Base-by-base conservation (phyloP, 2,888 invertebrate genomes). In the Amphipyra berbera region DNA sequence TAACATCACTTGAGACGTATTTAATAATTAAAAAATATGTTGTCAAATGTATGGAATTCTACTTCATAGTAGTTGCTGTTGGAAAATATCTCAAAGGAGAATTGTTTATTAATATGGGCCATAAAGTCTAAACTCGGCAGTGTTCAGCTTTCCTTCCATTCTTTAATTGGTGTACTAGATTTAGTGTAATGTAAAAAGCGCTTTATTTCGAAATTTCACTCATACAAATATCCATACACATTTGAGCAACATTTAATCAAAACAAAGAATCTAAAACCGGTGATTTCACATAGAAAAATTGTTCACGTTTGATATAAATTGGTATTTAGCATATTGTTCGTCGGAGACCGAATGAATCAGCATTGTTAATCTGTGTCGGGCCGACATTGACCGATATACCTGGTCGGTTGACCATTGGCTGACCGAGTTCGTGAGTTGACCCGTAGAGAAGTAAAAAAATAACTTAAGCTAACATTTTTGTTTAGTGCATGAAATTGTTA, bases 371-470 rank as follows among this genome's bases (percentile, higher is more conserved):
- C 65, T 68, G 68, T 70, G 73, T 68, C 69, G 75, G 57, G 50
- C 66, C 74, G 81, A 80, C 87, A 86, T 81, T 86, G 87, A 86
- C 87, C 86, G 78, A 86, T 73, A 81, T 83, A 78, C 47, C 61
- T 64, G 67, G 68, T 27, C 21, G 14, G 49, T 57, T 70, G 67
- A 65, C 71, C 71, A 70, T 63, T 65, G 68, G 59, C 27, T 79
- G 80, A 81, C 77, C 72, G 74, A 76, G 73, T 74, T 79, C 62
- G 65, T 64, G 54, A 53, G 37, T 9, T 59, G 63, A 63, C 54
- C 68, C 45, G 13, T n/a, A 13, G 5, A 33, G 47, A 14, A 53
- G 38, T 12, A n/a, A 61, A 41, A 62, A 59, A 46, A 54, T 15
- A 52, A 41, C n/a, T 10, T 21, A 3, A 21, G 30, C 30, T 30